Evolutionary conservation across 2,888 invertebrate genomes (phyloP).

Genomic region (Calephelis perditalis): DNA sequence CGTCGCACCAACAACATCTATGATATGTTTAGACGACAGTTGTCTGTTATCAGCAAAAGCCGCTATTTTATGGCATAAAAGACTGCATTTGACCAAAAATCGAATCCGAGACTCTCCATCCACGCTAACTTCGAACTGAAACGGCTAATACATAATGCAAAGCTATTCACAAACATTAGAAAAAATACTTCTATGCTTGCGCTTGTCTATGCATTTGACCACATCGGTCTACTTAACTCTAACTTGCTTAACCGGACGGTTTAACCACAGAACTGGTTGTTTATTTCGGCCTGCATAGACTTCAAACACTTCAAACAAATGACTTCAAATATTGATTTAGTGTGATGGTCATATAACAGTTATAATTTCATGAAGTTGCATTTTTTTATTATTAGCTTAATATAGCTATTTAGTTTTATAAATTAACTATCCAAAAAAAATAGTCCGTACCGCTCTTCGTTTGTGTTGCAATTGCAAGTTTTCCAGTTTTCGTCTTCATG

Average conservation of each 20-base stretch:
- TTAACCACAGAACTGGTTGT: slow-evolving; percentile 50
- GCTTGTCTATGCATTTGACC: slow-evolving; percentile 41
- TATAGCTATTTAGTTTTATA: no score
- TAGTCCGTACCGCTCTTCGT: no score
- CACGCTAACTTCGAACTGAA: no score
- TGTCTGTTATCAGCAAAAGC: no score
- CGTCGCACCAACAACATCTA: no score
- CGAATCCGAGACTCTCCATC: no score
- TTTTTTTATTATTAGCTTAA: background rate
- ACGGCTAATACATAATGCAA: background rate
- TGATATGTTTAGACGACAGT: no score
- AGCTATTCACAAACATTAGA: background rate
- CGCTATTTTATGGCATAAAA: no score
- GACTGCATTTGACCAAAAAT: no score
- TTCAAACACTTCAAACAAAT: slow-evolving; percentile 49
- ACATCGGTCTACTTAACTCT: slow-evolving; percentile 48
- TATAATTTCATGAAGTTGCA: slow-evolving; percentile 6
- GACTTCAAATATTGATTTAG: slow-evolving; percentile 41
- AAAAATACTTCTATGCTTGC: slow-evolving; percentile 35
- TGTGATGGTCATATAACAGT: background rate
- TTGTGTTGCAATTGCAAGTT: no score
- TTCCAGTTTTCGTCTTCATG: no score
- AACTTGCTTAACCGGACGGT: slow-evolving; percentile 36
- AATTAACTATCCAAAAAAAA: no score
- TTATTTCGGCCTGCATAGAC: slow-evolving; percentile 42